Percentiles rank a stretch among this genome's conserved stretches.
These are phyloP conservation scores for Leguminivora glycinivorella DNA, from an alignment of 1,140 invertebrate species.

Conservation along the genomic window DNA sequence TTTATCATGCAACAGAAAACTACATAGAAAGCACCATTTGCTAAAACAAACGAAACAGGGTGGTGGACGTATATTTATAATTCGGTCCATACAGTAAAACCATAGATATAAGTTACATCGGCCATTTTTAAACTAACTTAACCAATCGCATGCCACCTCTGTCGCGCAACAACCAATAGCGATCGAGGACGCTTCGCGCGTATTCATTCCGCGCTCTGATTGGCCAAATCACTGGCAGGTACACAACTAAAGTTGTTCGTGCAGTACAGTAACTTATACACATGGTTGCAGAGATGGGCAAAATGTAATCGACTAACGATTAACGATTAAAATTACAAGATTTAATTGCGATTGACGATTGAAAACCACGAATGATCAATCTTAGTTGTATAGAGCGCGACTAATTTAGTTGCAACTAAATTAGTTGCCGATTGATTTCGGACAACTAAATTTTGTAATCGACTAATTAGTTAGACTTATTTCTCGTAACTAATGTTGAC, in stretches of 20 bases:
- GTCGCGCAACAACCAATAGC: neutral
- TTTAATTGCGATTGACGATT: too few relatives aligned
- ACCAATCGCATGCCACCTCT: neutral
- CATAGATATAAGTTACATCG: constrained; percentile 1
- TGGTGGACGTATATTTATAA: constrained; percentile 53
- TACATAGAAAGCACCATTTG: constrained; percentile 67
- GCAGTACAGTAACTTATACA: constrained; percentile 12
- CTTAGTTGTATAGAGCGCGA: too few relatives aligned
- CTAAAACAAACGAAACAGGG: constrained; percentile 20
- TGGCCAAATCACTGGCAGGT: neutral
- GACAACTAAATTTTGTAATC: too few relatives aligned
- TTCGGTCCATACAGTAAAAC: constrained; percentile 45
- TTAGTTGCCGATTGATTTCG: too few relatives aligned
- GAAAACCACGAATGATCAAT: too few relatives aligned
- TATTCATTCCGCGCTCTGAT: neutral
- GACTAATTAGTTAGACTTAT: too few relatives aligned
- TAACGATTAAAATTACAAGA: too few relatives aligned
- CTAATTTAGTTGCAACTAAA: too few relatives aligned
- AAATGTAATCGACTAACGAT: too few relatives aligned
- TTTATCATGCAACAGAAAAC: constrained; percentile 30
- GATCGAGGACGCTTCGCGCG: neutral
- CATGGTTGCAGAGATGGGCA: too few relatives aligned
- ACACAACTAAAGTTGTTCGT: neutral
- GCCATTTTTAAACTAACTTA: neutral
- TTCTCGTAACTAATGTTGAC: too few relatives aligned